These are phyloP conservation scores for Megaceryle maxima DNA, from an alignment of 2,113 vertebrate species.

Conservation along the genomic window DNA sequence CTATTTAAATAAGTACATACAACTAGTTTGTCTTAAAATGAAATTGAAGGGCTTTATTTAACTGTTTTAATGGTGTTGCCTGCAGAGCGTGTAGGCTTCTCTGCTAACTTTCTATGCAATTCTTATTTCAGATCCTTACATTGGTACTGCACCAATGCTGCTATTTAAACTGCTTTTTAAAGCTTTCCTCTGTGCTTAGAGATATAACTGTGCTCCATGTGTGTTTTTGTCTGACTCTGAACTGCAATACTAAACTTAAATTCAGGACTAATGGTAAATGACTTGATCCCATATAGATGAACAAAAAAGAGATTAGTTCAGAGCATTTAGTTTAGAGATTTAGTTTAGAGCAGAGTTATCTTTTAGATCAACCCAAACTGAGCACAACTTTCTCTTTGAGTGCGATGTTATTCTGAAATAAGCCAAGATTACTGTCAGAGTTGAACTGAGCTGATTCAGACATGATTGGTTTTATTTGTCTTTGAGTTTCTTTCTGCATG, in stretches of 20 bases:
- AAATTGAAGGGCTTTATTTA: not conserved
- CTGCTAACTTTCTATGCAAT: not conserved
- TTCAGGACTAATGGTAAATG: not conserved
- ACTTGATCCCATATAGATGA: not conserved
- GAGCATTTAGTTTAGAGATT: no score
- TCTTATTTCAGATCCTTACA: not conserved
- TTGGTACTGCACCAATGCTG: not conserved
- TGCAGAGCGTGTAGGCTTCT: not conserved
- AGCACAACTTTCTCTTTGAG: not conserved
- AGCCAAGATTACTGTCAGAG: not conserved
- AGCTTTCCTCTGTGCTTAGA: not conserved
- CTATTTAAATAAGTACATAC: not conserved
- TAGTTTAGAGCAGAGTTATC: not conserved
- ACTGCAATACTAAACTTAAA: not conserved
- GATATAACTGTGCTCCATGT: not conserved
- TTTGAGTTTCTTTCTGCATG: not conserved
- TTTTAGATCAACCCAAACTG: not conserved
- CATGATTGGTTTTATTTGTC: not conserved
- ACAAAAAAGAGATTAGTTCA: not conserved
- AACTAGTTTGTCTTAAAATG: not conserved
- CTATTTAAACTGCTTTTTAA: not conserved
- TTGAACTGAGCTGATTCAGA: not conserved
- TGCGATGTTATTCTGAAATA: not conserved
- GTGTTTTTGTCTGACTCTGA: not conserved
- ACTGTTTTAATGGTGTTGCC: not conserved